Conservation (phyloP, 2,113 vertebrate genomes). For the Burhinus oedicnemus region DNA sequence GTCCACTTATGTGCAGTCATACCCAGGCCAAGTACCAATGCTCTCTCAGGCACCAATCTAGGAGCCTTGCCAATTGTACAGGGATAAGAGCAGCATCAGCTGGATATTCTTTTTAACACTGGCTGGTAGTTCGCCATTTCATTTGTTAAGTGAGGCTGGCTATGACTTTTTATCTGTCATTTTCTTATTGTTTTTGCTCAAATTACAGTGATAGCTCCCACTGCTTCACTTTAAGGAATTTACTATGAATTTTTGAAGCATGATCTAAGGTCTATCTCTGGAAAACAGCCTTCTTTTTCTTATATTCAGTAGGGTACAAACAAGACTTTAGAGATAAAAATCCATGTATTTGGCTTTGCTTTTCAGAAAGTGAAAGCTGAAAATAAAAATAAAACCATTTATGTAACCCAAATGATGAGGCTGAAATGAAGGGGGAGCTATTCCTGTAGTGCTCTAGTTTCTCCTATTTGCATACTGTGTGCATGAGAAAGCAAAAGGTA, state of each 20-base stretch:
- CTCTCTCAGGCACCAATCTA: background rate
- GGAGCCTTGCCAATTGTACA: background rate
- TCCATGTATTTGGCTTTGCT: background rate
- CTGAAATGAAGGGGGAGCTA: background rate
- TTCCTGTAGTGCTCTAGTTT: background rate
- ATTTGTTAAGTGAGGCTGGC: background rate
- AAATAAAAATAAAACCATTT: slow-evolving; percentile 23
- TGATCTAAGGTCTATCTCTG: background rate
- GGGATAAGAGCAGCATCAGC: background rate
- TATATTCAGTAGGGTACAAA: background rate
- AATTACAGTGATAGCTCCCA: background rate
- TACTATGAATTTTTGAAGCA: background rate
- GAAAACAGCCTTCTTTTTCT: background rate
- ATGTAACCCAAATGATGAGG: background rate
- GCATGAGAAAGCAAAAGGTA: background rate
- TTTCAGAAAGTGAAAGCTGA: background rate
- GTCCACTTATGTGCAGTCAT: background rate
- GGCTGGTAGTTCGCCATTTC: background rate
- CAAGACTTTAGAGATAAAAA: background rate
- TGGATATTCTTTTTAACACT: background rate
- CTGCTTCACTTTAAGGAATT: background rate
- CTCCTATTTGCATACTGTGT: background rate
- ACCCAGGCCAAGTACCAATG: background rate
- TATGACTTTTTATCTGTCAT: background rate
- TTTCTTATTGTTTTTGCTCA: background rate